phyloP scores from a whole-genome alignment of 2,797 vertebrate species.

The Pristis pectinata region DNA sequence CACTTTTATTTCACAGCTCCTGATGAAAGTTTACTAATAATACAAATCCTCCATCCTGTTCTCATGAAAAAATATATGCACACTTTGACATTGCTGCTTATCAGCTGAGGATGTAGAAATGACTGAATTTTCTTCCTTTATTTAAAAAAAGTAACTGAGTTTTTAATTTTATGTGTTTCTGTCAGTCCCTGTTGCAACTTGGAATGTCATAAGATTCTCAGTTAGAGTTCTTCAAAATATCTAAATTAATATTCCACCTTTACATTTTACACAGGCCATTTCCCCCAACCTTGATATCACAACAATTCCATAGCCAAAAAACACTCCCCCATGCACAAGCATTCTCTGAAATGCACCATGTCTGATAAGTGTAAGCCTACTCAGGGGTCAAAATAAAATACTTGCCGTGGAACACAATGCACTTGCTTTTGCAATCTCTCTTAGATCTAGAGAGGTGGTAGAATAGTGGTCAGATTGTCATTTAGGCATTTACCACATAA shows the following conservation, averaged over 20 bases:
- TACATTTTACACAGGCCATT: not conserved
- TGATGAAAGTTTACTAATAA: slow-evolving; percentile 23
- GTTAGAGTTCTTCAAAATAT: not conserved
- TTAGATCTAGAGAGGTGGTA: not conserved
- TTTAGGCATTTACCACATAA: not conserved
- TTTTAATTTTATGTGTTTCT: not conserved
- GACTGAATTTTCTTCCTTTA: not conserved
- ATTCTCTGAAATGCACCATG: too few species aligned
- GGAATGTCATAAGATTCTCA: not conserved
- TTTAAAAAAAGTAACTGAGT: not conserved
- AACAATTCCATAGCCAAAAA: not conserved
- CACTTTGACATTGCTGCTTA: not conserved
- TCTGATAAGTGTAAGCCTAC: not conserved
- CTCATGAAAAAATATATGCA: not conserved
- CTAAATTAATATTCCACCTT: not conserved
- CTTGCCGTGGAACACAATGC: not conserved
- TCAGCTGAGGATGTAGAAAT: not conserved
- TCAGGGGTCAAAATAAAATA: not conserved
- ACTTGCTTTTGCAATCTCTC: not conserved
- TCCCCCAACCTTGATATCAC: not conserved
- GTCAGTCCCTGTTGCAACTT: not conserved
- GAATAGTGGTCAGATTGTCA: not conserved
- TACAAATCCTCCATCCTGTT: not conserved
- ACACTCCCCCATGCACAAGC: too few species aligned
- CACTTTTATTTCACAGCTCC: not conserved